These are phyloP conservation scores for Vandiemenella viatica DNA, from an alignment of 2,888 invertebrate species.

Conservation along the genomic window DNA sequence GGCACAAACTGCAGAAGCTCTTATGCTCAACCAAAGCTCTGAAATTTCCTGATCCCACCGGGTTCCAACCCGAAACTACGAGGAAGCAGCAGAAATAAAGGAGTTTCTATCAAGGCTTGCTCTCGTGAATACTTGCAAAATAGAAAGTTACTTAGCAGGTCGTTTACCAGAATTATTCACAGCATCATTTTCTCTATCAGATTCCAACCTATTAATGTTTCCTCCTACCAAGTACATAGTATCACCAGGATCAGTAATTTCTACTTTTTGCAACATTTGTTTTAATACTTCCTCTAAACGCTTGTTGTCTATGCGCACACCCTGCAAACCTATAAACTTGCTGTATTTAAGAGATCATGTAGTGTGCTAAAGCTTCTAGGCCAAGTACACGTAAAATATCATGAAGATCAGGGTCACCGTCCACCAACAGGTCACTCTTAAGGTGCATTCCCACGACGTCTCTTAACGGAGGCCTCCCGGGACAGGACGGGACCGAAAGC, in stretches of 20 bases:
- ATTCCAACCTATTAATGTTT: not conserved
- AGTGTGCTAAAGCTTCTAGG: not conserved
- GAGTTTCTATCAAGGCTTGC: slow-evolving; percentile 2
- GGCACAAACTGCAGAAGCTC: too few relatives aligned
- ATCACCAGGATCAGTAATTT: slow-evolving; percentile 7
- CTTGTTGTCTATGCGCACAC: slow-evolving; percentile 8
- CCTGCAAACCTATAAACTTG: slow-evolving; percentile 8
- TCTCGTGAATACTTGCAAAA: not conserved
- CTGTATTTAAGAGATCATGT: slow-evolving; percentile 6
- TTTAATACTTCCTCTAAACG: slow-evolving; percentile 7
- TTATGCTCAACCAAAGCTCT: too few relatives aligned
- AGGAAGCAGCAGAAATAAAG: slow-evolving; percentile 11
- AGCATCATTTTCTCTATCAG: not conserved
- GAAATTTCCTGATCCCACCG: too few relatives aligned
- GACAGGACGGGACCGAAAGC: too few relatives aligned
- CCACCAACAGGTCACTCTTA: not conserved
- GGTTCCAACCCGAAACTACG: too few relatives aligned
- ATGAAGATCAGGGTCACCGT: not conserved
- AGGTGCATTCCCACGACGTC: too few relatives aligned
- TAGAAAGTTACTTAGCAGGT: not conserved
- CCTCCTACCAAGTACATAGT: not conserved
- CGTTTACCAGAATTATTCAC: not conserved
- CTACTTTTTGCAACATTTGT: slow-evolving; percentile 8
- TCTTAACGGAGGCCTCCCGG: too few relatives aligned
- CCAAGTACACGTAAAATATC: slow-evolving; percentile 2